Conservation (phyloP, 2,888 invertebrate species). For the Cerastis leucographa region DNA sequence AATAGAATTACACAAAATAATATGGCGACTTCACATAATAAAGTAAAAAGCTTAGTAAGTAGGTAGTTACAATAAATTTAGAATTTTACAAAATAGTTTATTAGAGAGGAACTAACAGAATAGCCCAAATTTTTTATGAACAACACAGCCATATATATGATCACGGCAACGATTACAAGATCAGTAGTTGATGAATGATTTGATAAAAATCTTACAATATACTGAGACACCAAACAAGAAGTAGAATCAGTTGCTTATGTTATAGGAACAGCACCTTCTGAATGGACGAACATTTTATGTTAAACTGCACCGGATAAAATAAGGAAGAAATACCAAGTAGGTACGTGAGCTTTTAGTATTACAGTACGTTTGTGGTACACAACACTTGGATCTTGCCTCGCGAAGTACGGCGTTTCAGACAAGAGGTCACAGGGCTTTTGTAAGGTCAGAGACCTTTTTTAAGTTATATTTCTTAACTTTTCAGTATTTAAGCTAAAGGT, state of each 20-base stretch:
- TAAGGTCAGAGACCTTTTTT: not conserved
- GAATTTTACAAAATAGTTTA: constrained; percentile 55
- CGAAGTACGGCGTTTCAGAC: not conserved
- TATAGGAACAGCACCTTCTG: constrained; percentile 2
- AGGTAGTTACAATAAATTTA: constrained; percentile 48
- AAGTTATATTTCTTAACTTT: not conserved
- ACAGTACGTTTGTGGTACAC: not conserved
- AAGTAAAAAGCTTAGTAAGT: constrained; percentile 60
- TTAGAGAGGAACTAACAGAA: constrained; percentile 49
- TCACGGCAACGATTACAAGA: constrained; percentile 45
- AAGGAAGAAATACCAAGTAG: not conserved
- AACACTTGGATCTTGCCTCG: not conserved
- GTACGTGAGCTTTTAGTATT: not conserved
- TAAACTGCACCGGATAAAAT: not conserved
- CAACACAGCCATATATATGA: constrained; percentile 61
- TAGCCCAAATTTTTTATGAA: constrained; percentile 45
- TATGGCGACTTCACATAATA: constrained; percentile 66
- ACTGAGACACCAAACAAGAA: not conserved
- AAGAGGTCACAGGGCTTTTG: not conserved
- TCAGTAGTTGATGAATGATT: constrained; percentile 23
- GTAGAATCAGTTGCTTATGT: constrained; percentile 39
- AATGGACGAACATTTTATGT: not conserved
- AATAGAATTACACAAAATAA: constrained; percentile 65
- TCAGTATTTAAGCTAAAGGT: not conserved
- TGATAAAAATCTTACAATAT: constrained; percentile 10